Evolutionary conservation across 64 coral and sea anemone species (phyloP).

Genomic region (Orbicella faveolata): DNA sequence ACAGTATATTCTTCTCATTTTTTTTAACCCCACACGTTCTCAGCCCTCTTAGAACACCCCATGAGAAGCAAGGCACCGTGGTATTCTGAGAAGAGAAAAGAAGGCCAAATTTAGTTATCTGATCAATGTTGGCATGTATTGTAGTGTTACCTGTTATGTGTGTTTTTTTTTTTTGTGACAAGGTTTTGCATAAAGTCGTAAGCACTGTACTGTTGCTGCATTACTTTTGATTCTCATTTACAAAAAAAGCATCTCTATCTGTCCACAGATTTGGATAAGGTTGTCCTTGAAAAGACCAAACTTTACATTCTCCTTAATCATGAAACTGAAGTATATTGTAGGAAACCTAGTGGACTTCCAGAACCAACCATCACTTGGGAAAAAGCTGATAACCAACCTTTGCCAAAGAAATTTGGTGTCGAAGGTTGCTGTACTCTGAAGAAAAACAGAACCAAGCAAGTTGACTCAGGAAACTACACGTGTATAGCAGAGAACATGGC

Average conservation of each 20-base stretch:
- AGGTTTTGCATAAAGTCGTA: too few species aligned
- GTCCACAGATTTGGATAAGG: constrained; percentile 53
- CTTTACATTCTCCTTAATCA: constrained; percentile 32
- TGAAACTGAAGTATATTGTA: constrained; percentile 38
- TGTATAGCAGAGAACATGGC: constrained; percentile 69
- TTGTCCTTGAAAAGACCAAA: not conserved
- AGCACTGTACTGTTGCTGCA: too few species aligned
- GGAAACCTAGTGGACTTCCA: constrained; percentile 48
- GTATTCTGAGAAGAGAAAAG: too few species aligned
- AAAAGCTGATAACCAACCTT: not conserved
- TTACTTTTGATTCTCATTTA: too few species aligned
- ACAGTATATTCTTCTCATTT: too few species aligned
- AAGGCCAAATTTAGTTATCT: too few species aligned
- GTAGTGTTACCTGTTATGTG: too few species aligned
- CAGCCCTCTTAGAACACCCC: too few species aligned
- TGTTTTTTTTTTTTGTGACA: too few species aligned
- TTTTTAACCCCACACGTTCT: too few species aligned
- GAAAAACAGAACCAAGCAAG: constrained; percentile 45
- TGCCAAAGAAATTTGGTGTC: constrained; percentile 30
- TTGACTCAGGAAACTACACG: constrained; percentile 62
- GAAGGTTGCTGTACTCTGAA: constrained; percentile 48
- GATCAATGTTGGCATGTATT: too few species aligned
- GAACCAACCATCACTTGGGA: constrained; percentile 66
- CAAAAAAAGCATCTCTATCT: not conserved
- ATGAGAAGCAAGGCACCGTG: too few species aligned